phyloP scores from a whole-genome alignment of 2,113 vertebrate genomes.

The Corythaeola cristata region DNA sequence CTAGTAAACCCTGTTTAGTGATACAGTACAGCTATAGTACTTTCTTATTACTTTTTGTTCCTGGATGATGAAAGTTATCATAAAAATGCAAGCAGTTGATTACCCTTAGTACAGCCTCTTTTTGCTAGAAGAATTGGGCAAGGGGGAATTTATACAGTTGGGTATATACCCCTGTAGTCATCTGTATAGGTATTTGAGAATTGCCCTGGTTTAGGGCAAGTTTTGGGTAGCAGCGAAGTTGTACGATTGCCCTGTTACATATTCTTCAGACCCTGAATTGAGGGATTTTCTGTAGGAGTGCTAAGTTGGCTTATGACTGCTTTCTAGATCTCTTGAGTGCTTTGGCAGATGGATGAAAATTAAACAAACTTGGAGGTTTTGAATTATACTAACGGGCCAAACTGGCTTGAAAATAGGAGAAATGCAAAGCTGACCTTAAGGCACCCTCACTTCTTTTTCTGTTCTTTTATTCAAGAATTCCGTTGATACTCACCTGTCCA shows the following conservation, averaged over 20 bases:
- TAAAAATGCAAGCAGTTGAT: background rate
- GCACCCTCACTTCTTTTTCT: background rate
- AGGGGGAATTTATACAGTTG: background rate
- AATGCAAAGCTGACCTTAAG: background rate
- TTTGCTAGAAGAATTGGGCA: background rate
- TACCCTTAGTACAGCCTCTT: background rate
- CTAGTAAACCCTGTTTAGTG: background rate
- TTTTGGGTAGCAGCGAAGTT: background rate
- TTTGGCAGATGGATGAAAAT: background rate
- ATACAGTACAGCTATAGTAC: background rate
- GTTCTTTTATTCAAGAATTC: conserved; percentile 1
- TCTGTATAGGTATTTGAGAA: background rate
- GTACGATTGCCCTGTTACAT: accelerated
- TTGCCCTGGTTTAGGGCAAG: background rate
- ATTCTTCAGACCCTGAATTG: background rate
- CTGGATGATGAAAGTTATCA: background rate
- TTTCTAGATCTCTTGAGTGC: background rate
- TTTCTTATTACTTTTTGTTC: background rate
- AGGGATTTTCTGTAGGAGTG: background rate
- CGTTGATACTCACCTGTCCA: conserved; percentile 9
- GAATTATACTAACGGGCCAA: background rate
- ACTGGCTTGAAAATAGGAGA: background rate
- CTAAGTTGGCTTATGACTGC: background rate
- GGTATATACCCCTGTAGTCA: accelerated
- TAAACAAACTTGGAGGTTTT: background rate